phyloP scores from a whole-genome alignment of 2,888 invertebrate genomes.

The Sinelater perroti region DNA sequence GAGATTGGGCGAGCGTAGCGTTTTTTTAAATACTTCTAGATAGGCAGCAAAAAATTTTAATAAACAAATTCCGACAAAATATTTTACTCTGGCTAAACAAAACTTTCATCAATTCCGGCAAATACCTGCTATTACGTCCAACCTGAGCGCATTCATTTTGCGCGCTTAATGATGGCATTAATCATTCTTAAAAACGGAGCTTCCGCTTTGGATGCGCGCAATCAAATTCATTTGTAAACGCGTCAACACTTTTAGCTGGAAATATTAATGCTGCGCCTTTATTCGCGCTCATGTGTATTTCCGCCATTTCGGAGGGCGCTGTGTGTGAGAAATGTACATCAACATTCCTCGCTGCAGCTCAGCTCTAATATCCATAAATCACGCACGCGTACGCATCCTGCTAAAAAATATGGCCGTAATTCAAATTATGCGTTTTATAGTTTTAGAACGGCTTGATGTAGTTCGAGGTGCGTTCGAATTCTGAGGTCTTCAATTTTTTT shows the following conservation, averaged over 20 bases:
- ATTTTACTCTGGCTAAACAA: no score
- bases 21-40: no score
- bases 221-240: constrained; percentile 7
- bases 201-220: not conserved
- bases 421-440: no score
- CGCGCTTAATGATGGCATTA: constrained; percentile 6
- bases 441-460: no score
- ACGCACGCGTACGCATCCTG: no score
- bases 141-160: not conserved
- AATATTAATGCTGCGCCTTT: constrained; percentile 9
- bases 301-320: not conserved
- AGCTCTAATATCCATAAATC: constrained; percentile 17
- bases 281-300: constrained; percentile 7
- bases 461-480: no score
- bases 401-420: no score
- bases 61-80: no score
- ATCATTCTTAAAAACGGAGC: not conserved
- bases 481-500: no score
- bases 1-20: no score
- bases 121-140: not conserved
- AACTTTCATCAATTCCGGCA: not conserved
- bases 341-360: constrained; percentile 7
- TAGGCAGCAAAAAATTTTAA: no score
- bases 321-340: not conserved
- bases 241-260: constrained; percentile 5